phyloP scores from a whole-genome alignment of 2,797 vertebrate species.

The Helicolenus hilgendorfi region DNA sequence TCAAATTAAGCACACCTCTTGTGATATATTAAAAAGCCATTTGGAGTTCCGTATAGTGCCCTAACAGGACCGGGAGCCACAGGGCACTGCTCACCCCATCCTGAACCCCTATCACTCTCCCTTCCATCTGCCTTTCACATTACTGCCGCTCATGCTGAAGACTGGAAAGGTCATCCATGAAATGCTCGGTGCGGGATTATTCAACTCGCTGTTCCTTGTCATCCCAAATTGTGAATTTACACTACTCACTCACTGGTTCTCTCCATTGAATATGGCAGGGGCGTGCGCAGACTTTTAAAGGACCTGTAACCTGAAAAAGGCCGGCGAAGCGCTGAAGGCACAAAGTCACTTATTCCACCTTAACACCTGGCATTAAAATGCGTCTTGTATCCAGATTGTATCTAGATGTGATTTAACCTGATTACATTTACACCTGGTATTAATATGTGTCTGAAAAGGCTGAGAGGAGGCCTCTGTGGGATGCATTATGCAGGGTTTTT shows the following conservation, averaged over 20 bases:
- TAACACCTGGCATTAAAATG: background rate
- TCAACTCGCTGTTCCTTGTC: conserved; percentile 72
- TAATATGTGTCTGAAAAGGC: background rate
- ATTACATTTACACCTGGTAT: background rate
- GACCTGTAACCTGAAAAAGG: background rate
- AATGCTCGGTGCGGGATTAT: conserved; percentile 80
- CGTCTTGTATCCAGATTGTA: background rate
- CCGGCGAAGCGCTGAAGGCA: no score
- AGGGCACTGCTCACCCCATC: conserved; percentile 61
- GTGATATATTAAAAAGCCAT: conserved; percentile 77
- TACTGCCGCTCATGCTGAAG: conserved; percentile 60
- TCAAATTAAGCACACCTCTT: conserved; percentile 77
- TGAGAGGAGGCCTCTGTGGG: no score
- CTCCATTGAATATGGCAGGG: conserved; percentile 8
- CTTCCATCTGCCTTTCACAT: conserved; percentile 78
- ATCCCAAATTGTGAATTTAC: conserved; percentile 76
- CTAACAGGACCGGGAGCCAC: conserved; percentile 59
- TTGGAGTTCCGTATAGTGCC: conserved; percentile 58
- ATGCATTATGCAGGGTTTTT: no score
- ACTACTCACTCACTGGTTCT: conserved; percentile 62
- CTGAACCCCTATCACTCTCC: conserved; percentile 22
- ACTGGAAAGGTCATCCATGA: conserved; percentile 87
- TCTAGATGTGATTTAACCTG: background rate
- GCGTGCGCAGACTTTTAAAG: background rate
- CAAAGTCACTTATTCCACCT: background rate